These are phyloP conservation scores for Sarotherodon lohbergeri DNA, from an alignment of 2,113 vertebrate genomes.

Conservation along the genomic window DNA sequence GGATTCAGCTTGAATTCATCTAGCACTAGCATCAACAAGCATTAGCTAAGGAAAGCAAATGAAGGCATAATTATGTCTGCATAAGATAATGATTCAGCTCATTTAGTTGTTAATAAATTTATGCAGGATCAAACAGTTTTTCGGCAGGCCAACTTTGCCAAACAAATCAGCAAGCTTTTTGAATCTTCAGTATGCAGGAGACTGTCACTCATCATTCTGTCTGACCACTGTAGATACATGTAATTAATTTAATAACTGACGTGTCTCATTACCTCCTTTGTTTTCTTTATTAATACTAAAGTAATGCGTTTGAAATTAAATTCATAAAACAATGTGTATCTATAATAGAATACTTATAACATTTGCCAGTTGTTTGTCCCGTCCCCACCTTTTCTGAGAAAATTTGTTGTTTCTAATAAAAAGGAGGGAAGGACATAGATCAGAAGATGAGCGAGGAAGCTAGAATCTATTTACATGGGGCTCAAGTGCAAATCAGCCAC, in stretches of 20 bases:
- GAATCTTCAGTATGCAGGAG: neutral
- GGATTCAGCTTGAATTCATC: neutral
- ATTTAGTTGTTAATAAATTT: conserved; percentile 10
- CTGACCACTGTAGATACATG: neutral
- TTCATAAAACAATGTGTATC: neutral
- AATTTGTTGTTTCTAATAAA: neutral
- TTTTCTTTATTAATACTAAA: neutral
- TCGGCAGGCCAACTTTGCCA: neutral
- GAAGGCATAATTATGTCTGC: neutral
- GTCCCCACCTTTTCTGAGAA: neutral
- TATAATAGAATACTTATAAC: neutral
- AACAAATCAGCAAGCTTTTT: neutral
- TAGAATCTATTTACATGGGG: conserved; percentile 30
- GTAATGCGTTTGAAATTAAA: neutral
- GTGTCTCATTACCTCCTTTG: neutral
- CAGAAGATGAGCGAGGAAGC: neutral
- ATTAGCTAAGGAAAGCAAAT: neutral
- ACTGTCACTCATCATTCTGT: neutral
- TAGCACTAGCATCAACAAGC: neutral
- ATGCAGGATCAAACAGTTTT: neutral
- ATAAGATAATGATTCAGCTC: neutral
- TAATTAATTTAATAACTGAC: neutral
- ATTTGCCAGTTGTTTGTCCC: neutral
- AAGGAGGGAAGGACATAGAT: neutral
- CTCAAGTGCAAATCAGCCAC: conserved; percentile 47